Base-by-base conservation (phyloP, 1,140 invertebrate genomes). In the Hermatobates lingyangjiaoensis region DNA sequence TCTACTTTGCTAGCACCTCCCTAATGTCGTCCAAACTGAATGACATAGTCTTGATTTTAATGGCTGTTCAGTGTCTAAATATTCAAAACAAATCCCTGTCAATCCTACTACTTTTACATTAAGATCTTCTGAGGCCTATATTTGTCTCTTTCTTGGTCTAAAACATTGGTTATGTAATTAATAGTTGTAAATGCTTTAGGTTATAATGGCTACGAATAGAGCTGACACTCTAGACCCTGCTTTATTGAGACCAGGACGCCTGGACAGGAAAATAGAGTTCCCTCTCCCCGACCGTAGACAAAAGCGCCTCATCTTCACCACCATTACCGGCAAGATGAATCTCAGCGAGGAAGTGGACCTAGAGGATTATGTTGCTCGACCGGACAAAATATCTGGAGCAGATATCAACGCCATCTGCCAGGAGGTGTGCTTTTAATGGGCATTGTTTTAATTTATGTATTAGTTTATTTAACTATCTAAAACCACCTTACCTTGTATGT, bases 321-420 rank as follows among this genome's bases (percentile, higher is more conserved):
- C 96, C 0, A 97, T 99, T 54, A 98, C 95, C 0, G 74, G 84
- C 0, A 96, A 91, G 65, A 99, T 99, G 96, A 99, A 98, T 70
- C 71, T 99, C n/a, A 94, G 89, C 56, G 95, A 98, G 64, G 96
- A 99, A 67, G 93, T 99, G 1, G 96, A 99, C 69, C 68, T 98
- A 1, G 96, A 99, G 66, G 96, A 99, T 71, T 98, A 93, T 70
- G 93, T 98, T 10, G 93, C 95, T 10, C 73, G 96, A 18, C 94
- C 96, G 0, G 96, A 99, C 64, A 87, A 89, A 68, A 97, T 99
- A 59, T 97, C 92, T 52, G 94, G 95, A 45, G 96, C 96, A 45
- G 96, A 98, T 64, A 98, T 99, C 55, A 98, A 98, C 69, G 93
- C 95, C 26, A 99, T 99, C 62, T 98, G 94, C 68, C 96, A 99